Conservation (phyloP, 2,113 vertebrate genomes). For the Mustelus asterias region DNA sequence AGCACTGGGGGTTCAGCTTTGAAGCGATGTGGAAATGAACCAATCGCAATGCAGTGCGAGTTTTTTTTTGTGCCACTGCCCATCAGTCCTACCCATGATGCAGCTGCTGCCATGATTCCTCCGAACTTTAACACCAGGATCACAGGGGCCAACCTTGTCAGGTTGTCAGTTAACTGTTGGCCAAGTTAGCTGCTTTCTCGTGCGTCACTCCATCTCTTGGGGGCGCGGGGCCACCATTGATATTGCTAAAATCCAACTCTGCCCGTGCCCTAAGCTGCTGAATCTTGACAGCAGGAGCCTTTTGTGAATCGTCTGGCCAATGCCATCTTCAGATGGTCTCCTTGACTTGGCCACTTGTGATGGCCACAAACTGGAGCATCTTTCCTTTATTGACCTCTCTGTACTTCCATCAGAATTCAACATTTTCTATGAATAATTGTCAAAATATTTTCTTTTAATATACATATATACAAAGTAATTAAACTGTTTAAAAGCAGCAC, state of each 20-base stretch:
- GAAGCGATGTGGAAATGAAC: too few relatives aligned
- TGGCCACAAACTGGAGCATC: not conserved
- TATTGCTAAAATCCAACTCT: not conserved
- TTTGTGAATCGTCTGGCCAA: not conserved
- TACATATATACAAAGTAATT: not conserved
- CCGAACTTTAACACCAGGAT: too few relatives aligned
- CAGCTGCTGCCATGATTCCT: not conserved
- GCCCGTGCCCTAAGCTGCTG: not conserved
- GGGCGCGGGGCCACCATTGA: not conserved
- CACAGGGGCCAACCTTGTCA: too few relatives aligned
- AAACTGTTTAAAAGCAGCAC: not conserved
- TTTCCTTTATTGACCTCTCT: not conserved
- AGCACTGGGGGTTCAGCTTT: not conserved
- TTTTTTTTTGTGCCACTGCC: not conserved
- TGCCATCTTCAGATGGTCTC: not conserved
- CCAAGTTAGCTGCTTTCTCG: not conserved
- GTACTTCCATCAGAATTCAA: not conserved
- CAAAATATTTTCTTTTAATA: not conserved
- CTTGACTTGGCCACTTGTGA: not conserved
- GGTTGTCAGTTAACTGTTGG: not conserved
- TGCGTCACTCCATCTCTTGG: not conserved
- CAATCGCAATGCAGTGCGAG: not conserved
- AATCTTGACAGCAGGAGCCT: not conserved
- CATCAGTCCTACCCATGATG: not conserved
- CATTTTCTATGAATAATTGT: not conserved